Percentiles rank a stretch among this genome's conserved stretches.
Evolutionary conservation across 2,797 vertebrate genomes (phyloP).

Genomic region (Champsocephalus esox): DNA sequence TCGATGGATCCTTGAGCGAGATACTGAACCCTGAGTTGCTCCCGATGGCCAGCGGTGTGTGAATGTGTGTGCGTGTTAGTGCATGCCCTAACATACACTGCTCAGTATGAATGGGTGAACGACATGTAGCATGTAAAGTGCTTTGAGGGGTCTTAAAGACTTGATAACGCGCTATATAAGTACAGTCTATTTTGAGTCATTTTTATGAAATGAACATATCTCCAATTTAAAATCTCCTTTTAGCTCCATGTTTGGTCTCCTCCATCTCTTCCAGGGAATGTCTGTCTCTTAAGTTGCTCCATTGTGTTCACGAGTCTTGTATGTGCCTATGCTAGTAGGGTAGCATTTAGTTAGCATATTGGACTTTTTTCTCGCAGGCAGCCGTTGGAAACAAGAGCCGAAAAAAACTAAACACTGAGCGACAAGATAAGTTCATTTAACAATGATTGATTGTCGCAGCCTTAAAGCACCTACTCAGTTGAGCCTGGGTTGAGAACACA

Average conservation of each 20-base stretch:
- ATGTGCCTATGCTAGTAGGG: neutral
- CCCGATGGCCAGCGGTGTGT: no score
- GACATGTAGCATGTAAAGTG: no score
- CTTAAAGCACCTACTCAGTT: neutral
- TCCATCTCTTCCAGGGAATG: neutral
- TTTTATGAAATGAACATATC: neutral
- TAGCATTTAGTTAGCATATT: neutral
- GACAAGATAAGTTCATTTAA: neutral
- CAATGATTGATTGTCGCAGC: neutral
- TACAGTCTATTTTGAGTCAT: no score
- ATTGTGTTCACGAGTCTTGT: neutral
- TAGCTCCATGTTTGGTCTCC: neutral
- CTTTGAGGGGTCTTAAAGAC: no score
- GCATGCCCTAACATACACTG: no score
- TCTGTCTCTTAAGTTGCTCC: neutral
- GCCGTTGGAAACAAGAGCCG: neutral
- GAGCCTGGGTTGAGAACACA: neutral
- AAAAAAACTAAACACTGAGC: slow-evolving; percentile 1
- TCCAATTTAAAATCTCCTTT: neutral
- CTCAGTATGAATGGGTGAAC: no score
- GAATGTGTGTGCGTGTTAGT: no score
- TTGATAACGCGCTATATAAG: no score
- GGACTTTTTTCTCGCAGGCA: no score
- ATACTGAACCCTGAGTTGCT: no score
- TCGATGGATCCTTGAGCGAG: no score